Conservation (phyloP, 2,888 invertebrate species). For the Gari tellinella region DNA sequence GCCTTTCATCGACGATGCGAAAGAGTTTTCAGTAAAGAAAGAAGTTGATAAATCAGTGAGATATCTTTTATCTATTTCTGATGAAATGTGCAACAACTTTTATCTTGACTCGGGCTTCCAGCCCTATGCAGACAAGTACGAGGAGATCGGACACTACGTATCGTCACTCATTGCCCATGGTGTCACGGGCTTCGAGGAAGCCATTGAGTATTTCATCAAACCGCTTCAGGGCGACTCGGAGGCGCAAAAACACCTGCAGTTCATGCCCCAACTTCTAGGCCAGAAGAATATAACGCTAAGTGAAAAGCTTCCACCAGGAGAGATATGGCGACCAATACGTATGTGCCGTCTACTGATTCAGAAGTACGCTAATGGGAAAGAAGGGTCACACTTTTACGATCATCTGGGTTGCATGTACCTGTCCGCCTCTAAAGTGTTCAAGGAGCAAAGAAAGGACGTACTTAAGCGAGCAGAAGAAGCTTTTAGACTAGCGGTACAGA, state of each 20-base stretch:
- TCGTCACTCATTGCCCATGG: conserved; percentile 53
- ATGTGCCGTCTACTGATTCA: conserved; percentile 66
- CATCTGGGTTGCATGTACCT: conserved; percentile 69
- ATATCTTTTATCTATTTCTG: conserved; percentile 48
- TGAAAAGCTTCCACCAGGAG: conserved; percentile 59
- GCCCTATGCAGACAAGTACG: conserved; percentile 56
- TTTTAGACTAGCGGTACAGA: conserved; percentile 62
- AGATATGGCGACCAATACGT: conserved; percentile 69
- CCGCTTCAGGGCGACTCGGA: conserved; percentile 62
- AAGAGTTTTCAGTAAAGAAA: conserved; percentile 44
- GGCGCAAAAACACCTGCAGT: conserved; percentile 61
- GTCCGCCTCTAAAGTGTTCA: conserved; percentile 61
- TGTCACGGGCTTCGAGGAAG: conserved; percentile 64
- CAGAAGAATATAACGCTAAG: conserved; percentile 67
- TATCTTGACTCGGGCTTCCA: conserved; percentile 68
- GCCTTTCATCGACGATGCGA: conserved; percentile 56
- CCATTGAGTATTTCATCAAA: conserved; percentile 66
- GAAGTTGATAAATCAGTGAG: conserved; percentile 54
- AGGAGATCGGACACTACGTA: conserved; percentile 57
- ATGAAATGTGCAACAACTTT: conserved; percentile 65
- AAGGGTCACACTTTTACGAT: conserved; percentile 63
- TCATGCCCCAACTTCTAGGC: conserved; percentile 61
- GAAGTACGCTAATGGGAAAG: conserved; percentile 59
- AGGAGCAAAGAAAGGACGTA: conserved; percentile 55
- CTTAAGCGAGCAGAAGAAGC: conserved; percentile 57